These are phyloP conservation scores for Campopleginae sp. DNA, from an alignment of 2,888 invertebrate species.

Conservation along the genomic window DNA sequence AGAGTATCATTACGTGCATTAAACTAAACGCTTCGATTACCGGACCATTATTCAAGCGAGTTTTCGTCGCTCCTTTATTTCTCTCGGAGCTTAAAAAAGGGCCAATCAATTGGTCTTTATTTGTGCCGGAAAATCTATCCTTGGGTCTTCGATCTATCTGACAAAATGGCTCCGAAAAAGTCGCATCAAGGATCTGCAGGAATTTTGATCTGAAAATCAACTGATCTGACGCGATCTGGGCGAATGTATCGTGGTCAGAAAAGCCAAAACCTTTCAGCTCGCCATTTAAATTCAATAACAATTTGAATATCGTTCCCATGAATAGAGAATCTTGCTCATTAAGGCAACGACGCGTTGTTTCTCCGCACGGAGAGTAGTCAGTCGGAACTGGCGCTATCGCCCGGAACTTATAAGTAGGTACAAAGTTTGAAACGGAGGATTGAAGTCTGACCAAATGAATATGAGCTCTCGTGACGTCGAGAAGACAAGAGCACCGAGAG, in stretches of 20 bases:
- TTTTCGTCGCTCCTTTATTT: constrained; percentile 13
- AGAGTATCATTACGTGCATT: constrained; percentile 82
- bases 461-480: constrained; percentile 45
- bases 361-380: neutral
- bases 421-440: neutral
- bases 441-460: constrained; percentile 51
- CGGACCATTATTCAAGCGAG: constrained; percentile 32
- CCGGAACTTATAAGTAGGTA: neutral
- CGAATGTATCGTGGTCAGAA: no score
- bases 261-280: neutral
- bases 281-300: neutral
- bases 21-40: constrained; percentile 77
- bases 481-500: constrained; percentile 16
- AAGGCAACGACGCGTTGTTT: neutral
- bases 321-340: neutral
- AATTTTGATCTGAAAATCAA: neutral
- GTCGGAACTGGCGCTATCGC: neutral
- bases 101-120: constrained; percentile 43
- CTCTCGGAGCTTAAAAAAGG: constrained; percentile 1
- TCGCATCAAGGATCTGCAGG: neutral
- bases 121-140: constrained; percentile 12
- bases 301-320: neutral
- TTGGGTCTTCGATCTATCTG: constrained; percentile 1
- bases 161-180: neutral
- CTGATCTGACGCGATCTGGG: no score